phyloP scores from a whole-genome alignment of 2,888 invertebrate genomes.

The Yponomeuta sedellus region DNA sequence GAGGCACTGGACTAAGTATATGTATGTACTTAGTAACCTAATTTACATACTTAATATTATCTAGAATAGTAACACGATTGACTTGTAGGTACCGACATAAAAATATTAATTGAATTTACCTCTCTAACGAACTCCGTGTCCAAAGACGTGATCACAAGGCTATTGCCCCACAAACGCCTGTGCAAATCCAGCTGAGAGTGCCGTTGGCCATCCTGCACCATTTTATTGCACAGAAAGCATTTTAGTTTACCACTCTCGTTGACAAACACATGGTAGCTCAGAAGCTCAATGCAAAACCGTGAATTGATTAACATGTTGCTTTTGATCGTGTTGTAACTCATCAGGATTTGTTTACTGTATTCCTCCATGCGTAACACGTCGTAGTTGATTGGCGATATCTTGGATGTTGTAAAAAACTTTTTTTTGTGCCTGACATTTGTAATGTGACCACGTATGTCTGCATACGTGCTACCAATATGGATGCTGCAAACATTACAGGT shows the following conservation, averaged over 20 bases:
- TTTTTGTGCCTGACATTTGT: background rate
- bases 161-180: background rate
- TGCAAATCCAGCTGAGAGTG: background rate
- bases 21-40: too few species aligned
- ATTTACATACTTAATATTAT: too few species aligned
- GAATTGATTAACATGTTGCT: background rate
- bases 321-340: background rate
- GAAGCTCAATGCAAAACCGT: background rate
- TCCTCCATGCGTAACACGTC: background rate
- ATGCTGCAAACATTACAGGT: background rate
- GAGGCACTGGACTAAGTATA: too few species aligned
- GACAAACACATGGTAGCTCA: constrained; percentile 7
- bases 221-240: background rate
- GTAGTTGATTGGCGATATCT: background rate
- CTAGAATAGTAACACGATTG: too few species aligned
- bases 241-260: background rate
- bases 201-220: background rate
- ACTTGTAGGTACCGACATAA: too few species aligned
- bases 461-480: background rate
- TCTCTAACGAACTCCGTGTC: background rate
- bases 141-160: constrained; percentile 6
- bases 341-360: background rate
- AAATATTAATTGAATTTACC: background rate
- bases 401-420: background rate
- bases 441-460: background rate